Conservation (phyloP, 2,113 vertebrate genomes). For the Desmodus rotundus region DNA sequence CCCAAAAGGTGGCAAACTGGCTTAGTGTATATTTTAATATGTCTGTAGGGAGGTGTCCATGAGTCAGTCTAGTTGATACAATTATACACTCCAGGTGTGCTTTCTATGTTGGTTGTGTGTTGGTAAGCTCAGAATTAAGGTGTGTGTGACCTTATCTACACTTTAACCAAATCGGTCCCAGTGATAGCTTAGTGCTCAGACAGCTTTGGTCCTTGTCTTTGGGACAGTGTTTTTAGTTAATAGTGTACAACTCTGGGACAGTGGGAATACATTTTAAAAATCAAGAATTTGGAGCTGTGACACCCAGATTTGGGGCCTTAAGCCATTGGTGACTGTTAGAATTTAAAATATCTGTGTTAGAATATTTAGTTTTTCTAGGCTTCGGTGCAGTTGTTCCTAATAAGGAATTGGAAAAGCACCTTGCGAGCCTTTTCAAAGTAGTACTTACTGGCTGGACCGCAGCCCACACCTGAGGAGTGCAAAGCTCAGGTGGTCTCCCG, state of each 20-base stretch:
- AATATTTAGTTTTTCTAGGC: neutral
- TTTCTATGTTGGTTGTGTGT: neutral
- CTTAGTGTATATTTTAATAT: neutral
- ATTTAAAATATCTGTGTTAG: neutral
- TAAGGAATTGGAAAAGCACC: neutral
- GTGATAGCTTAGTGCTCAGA: neutral
- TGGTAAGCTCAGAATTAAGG: neutral
- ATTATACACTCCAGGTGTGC: neutral
- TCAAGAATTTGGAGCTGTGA: neutral
- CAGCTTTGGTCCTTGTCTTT: neutral
- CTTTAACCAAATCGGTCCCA: neutral
- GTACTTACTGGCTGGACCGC: neutral
- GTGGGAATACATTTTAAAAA: neutral
- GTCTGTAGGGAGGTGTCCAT: neutral
- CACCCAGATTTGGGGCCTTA: neutral
- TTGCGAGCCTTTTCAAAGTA: neutral
- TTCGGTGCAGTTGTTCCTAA: neutral
- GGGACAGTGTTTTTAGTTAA: neutral
- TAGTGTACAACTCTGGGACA: neutral
- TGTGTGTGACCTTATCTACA: neutral
- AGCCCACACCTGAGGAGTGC: neutral
- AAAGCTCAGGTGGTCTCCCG: neutral
- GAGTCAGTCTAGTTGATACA: neutral
- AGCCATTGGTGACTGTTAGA: neutral
- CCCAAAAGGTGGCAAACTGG: neutral